A percentile compares a stretch with the other conserved stretches of the same genome.
phyloP scores from a whole-genome alignment of 1,140 invertebrate genomes.

The Diorhabda sublineata region DNA sequence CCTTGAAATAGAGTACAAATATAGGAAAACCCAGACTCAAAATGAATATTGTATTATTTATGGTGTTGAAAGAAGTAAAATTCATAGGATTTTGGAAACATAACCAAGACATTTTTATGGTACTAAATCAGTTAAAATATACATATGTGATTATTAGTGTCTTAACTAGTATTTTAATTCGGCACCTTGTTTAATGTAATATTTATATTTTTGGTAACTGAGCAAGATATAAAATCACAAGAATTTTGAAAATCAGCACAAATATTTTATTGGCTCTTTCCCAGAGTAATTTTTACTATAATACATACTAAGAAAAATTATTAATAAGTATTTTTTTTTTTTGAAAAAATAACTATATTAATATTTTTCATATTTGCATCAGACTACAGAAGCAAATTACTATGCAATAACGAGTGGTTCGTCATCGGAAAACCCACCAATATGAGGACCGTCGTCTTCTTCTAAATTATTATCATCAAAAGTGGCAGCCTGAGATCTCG shows the following conservation, averaged over 20 bases:
- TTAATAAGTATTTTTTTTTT: neutral
- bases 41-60: no score
- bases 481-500: conserved; percentile 77
- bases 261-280: neutral
- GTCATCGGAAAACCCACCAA: conserved; percentile 88
- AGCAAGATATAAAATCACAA: neutral
- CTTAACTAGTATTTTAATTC: no score
- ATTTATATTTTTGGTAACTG: conserved; percentile 1
- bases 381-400: neutral
- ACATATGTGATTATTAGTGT: no score
- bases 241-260: neutral
- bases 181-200: neutral
- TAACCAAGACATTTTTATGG: no score
- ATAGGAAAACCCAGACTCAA: no score
- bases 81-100: no score
- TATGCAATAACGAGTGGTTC: conserved; percentile 88
- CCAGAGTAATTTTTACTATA: neutral
- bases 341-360: neutral
- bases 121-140: no score
- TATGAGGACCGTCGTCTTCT: conserved; percentile 79
- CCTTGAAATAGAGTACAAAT: no score
- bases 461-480: conserved; percentile 70
- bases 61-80: no score
- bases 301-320: neutral
- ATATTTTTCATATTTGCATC: neutral